Conservation (phyloP, 1,140 invertebrate genomes). For the Hyposmocoma kahamanoa region DNA sequence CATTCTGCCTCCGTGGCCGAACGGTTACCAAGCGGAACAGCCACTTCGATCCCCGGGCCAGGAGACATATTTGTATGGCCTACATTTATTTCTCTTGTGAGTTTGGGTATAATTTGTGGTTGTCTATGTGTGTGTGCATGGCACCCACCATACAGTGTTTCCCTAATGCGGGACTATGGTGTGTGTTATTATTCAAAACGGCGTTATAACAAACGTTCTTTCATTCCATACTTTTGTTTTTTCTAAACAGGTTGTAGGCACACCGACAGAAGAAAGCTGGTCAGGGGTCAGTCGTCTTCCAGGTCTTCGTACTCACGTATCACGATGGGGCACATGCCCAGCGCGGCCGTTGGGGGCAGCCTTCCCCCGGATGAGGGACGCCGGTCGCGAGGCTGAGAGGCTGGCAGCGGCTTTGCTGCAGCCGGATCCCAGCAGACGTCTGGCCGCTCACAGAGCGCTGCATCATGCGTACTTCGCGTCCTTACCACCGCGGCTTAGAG, state of each 20-base stretch:
- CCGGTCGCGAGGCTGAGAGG: conserved; percentile 88
- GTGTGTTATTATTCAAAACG: too few relatives aligned
- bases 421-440: conserved; percentile 89
- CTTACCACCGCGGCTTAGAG: conserved; percentile 88
- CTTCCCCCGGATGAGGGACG: conserved; percentile 91
- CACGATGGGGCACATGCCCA: conserved; percentile 80
- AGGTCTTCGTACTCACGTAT: conserved; percentile 88
- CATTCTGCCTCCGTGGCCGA: too few relatives aligned
- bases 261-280: conserved; percentile 94
- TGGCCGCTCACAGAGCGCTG: conserved; percentile 91
- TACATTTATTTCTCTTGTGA: too few relatives aligned
- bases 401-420: conserved; percentile 90
- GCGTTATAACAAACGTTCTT: too few relatives aligned
- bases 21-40: too few relatives aligned
- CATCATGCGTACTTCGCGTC: conserved; percentile 92
- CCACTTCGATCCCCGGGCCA: too few relatives aligned
- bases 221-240: too few relatives aligned
- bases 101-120: too few relatives aligned
- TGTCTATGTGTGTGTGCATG: too few relatives aligned
- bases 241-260: conserved; percentile 83
- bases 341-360: conserved; percentile 86
- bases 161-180: too few relatives aligned
- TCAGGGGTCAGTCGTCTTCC: conserved; percentile 89
- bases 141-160: too few relatives aligned
- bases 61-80: too few relatives aligned